These are phyloP conservation scores for Pardosa pseudoannulata DNA, from an alignment of 2,888 invertebrate genomes.

Conservation along the genomic window DNA sequence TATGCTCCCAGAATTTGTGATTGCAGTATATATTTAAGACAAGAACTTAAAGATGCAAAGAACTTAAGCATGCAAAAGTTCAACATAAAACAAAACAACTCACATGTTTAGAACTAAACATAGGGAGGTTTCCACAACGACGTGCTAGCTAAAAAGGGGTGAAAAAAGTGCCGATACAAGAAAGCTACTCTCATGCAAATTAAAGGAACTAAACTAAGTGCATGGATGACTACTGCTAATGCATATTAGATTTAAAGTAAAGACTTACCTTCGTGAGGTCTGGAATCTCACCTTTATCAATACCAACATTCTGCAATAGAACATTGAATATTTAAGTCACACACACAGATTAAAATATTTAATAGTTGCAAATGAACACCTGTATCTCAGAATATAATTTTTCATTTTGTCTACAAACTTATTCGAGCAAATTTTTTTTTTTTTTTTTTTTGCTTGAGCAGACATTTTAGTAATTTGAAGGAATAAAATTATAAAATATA, in stretches of 20 bases:
- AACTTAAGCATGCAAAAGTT: slow-evolving; percentile 26
- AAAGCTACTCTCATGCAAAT: slow-evolving; percentile 44
- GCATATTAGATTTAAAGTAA: background rate
- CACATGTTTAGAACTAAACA: slow-evolving; percentile 71
- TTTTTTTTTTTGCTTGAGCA: too few relatives aligned
- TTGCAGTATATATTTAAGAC: too few relatives aligned
- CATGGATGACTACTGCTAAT: background rate
- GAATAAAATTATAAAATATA: too few relatives aligned
- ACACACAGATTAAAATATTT: too few relatives aligned
- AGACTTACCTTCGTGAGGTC: slow-evolving; percentile 90
- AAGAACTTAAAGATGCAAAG: background rate
- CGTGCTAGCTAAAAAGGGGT: slow-evolving; percentile 65
- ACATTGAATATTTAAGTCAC: background rate
- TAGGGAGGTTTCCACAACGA: slow-evolving; percentile 71
- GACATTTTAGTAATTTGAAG: too few relatives aligned
- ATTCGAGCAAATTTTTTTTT: too few relatives aligned
- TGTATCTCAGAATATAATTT: too few relatives aligned
- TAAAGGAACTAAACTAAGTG: background rate
- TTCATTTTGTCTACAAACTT: too few relatives aligned
- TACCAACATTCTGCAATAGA: slow-evolving; percentile 88
- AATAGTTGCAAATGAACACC: too few relatives aligned
- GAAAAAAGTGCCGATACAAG: slow-evolving; percentile 46
- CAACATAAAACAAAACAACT: slow-evolving; percentile 69
- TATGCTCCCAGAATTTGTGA: too few relatives aligned
- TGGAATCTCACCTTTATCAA: slow-evolving; percentile 98